Conservation (phyloP, 2,113 vertebrate genomes). For the Athene cunicularia region DNA sequence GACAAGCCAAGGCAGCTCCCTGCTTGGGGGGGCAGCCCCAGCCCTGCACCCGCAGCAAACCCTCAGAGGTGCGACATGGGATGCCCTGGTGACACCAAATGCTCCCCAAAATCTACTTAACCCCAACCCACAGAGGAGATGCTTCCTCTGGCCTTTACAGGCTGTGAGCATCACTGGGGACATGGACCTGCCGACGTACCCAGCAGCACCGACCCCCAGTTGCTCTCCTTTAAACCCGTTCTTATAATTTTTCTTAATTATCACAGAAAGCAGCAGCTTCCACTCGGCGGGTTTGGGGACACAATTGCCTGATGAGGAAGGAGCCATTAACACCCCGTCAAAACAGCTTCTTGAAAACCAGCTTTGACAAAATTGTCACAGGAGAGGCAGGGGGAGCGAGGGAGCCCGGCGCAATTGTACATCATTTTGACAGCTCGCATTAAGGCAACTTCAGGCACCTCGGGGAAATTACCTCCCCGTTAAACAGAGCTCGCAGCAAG, state of each 20-base stretch:
- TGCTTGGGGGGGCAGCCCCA: neutral
- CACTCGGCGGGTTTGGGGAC: neutral
- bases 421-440: conserved; percentile 75
- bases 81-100: neutral
- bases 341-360: conserved; percentile 68
- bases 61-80: rapidly evolving
- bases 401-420: conserved; percentile 44
- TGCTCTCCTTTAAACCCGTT: neutral
- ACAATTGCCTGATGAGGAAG: conserved; percentile 40
- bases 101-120: neutral
- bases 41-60: neutral
- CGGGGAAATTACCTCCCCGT: conserved; percentile 67
- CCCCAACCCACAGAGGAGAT: neutral
- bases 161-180: neutral
- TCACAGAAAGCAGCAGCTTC: neutral
- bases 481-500: neutral
- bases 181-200: rapidly evolving
- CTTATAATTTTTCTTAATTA: conserved; percentile 20
- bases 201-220: neutral
- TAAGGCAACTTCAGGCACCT: conserved; percentile 59
- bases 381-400: conserved; percentile 66
- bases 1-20: neutral
- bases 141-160: neutral
- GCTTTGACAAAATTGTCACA: conserved; percentile 76
- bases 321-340: conserved; percentile 65